These are phyloP conservation scores for Hypocryptadius cinnamomeus DNA, from an alignment of 2,113 vertebrate genomes.

Conservation along the genomic window DNA sequence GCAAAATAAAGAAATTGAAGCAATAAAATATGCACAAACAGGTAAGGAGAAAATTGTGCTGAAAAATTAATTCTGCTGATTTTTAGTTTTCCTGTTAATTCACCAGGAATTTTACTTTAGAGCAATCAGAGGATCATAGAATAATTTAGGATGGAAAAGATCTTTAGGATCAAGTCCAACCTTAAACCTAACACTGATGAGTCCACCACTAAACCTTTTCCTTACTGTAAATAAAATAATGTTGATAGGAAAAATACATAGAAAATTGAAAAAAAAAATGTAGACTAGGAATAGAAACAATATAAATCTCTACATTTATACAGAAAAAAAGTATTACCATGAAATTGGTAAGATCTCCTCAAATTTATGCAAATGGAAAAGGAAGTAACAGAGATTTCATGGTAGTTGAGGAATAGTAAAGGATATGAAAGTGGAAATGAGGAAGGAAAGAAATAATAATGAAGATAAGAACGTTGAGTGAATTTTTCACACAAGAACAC, in stretches of 20 bases:
- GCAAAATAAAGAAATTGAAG: neutral
- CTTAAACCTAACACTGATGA: rapidly evolving
- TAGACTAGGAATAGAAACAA: neutral
- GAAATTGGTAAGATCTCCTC: neutral
- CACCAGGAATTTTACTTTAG: neutral
- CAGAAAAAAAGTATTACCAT: neutral
- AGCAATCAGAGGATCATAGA: neutral
- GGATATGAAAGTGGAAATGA: rapidly evolving
- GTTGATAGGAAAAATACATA: neutral
- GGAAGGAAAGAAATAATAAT: neutral
- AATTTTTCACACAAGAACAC: neutral
- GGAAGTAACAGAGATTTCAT: neutral
- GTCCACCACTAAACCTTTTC: rapidly evolving
- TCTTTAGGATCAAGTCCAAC: rapidly evolving
- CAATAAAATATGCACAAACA: neutral
- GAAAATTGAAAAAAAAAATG: rapidly evolving
- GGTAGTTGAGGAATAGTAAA: rapidly evolving
- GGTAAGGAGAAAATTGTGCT: neutral
- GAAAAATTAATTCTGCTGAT: rapidly evolving
- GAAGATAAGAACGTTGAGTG: neutral
- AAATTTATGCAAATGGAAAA: neutral
- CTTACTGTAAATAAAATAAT: neutral
- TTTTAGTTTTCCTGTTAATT: neutral
- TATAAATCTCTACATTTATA: neutral
- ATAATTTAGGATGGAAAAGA: neutral